These are phyloP conservation scores for Standfussiana lucernea DNA, from an alignment of 2,888 invertebrate species.

Conservation along the genomic window DNA sequence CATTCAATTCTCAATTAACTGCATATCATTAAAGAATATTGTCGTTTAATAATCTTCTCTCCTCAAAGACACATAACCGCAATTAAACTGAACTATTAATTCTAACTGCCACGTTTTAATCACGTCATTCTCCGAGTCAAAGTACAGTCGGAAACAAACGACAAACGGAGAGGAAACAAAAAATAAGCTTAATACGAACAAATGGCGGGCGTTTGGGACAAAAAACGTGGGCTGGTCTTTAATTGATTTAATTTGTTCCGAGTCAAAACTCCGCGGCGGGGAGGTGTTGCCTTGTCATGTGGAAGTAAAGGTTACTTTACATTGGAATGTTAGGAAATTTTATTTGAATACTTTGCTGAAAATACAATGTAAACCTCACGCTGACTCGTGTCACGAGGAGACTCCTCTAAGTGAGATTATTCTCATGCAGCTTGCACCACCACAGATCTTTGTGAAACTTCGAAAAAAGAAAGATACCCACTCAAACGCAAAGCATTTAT, in stretches of 20 bases:
- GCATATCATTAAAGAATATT: not conserved
- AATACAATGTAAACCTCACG: not conserved
- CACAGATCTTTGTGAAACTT: not conserved
- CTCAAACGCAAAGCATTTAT: too few relatives aligned
- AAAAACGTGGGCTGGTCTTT: constrained; percentile 82
- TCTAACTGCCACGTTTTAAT: constrained; percentile 52
- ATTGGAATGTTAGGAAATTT: not conserved
- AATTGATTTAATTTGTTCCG: constrained; percentile 90
- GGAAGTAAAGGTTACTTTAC: constrained; percentile 51
- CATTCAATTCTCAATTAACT: constrained; percentile 5
- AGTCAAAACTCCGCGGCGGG: constrained; percentile 82
- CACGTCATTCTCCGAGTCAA: constrained; percentile 39
- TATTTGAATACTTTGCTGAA: not conserved
- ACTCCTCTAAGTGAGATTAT: not conserved
- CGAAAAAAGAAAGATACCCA: not conserved
- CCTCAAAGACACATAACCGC: constrained; percentile 13
- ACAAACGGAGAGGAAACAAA: constrained; percentile 75
- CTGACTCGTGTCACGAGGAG: not conserved
- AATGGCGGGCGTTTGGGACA: constrained; percentile 82
- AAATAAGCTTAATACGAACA: constrained; percentile 82
- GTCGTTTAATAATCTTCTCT: constrained; percentile 15
- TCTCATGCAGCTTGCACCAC: not conserved
- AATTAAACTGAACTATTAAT: constrained; percentile 53
- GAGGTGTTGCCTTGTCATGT: constrained; percentile 73
- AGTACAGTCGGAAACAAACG: constrained; percentile 59